Evolutionary conservation across 2,797 vertebrate species (phyloP).

Genomic region (Phataginus tetradactyla): DNA sequence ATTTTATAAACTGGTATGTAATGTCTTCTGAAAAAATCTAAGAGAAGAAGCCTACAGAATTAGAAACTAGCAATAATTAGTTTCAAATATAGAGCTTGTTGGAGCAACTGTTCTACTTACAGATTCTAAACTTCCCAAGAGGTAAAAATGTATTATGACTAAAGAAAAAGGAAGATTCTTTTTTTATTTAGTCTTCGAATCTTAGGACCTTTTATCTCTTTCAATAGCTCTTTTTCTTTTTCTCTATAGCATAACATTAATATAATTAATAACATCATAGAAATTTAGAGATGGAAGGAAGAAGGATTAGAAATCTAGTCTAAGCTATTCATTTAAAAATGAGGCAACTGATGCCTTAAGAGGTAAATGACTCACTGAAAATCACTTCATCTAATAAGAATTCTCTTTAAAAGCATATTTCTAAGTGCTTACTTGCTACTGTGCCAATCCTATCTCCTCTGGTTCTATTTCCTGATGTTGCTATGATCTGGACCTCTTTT

Average conservation of each 20-base stretch:
- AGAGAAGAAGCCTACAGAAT: not conserved
- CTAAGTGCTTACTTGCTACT: not conserved
- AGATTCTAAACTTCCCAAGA: slow-evolving; percentile 38
- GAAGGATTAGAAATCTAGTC: not conserved
- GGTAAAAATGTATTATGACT: not conserved
- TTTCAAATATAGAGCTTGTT: slow-evolving; percentile 34
- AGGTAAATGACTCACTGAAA: not conserved
- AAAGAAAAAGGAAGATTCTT: not conserved
- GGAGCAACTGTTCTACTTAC: not conserved
- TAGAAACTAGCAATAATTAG: slow-evolving; percentile 41
- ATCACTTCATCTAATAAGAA: not conserved
- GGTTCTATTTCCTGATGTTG: not conserved
- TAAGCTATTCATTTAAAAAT: not conserved
- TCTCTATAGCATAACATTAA: not conserved
- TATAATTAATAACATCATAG: slow-evolving; percentile 2
- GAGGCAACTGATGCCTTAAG: not conserved
- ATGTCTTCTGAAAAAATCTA: slow-evolving; percentile 51
- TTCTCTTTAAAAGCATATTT: not conserved
- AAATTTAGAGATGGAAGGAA: not conserved
- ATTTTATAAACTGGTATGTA: slow-evolving; percentile 44
- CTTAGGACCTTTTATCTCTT: not conserved
- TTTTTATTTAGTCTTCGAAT: slow-evolving; percentile 38
- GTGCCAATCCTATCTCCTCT: not conserved
- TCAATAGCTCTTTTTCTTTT: not conserved
- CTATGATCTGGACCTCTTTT: not conserved